Base-by-base conservation (phyloP, 1,140 invertebrate genomes). In the Calliphora vicina region DNA sequence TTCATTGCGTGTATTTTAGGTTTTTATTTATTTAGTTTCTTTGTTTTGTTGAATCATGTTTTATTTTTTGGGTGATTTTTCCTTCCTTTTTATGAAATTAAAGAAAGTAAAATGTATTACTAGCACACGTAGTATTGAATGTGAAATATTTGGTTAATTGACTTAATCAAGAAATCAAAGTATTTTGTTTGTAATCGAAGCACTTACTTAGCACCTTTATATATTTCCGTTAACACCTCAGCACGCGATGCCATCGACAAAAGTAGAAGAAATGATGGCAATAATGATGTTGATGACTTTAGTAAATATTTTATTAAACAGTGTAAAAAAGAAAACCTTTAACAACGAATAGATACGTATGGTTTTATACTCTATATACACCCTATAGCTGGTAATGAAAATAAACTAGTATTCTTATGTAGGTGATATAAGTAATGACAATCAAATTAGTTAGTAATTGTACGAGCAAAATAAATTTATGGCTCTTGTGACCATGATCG, bases 161-260 rank as follows among this genome's bases (percentile, higher is more conserved):
- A 20, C 9, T 25, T 67, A 67, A 67, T 67, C 61, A 67, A 67
- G 61, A 67, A 67, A 67, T 67, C 74, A 78, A 78, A 78, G 74
- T 78, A 43, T 43, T 78, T 78, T 78, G 74, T 78, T 78, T 78
- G 74, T 43, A 23, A 78, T 78, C 74, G 74, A 78, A 78, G 43
- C 35, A 78, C 74, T 78, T 45, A 78, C 42, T 78, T 78, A 43
- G 74, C 74, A 78, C 74, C 74, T 67, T 76, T 45, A 23, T 43
- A 23, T 45, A 15, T 26, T 43, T 78, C 35, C 74, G 74, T 78
- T 78, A 8, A 23, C 74, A 78, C 29, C 35, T 78, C 2, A 23
- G 43, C 74, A 78, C 74, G 74, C 74, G 74, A 78, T 78, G 35
- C 20, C 35, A 43, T 78, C 61, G 23, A 20, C 50, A 13, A 23